Conservation (phyloP, 2,888 invertebrate genomes). For the Epinotia ramella region DNA sequence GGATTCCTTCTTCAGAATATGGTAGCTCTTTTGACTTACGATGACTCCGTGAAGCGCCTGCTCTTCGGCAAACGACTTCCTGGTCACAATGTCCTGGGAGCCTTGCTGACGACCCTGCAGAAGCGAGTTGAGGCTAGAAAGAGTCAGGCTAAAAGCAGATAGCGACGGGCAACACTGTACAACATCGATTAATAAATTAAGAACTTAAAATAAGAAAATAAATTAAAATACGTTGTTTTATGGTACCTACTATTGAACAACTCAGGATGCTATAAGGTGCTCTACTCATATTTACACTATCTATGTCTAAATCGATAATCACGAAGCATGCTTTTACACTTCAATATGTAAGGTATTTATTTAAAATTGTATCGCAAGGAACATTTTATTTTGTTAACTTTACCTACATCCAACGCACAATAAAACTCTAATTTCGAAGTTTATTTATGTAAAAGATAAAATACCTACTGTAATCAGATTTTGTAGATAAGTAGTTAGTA, state of each 20-base stretch:
- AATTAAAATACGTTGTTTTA: neutral
- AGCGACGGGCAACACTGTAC: conserved; percentile 54
- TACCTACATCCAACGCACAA: neutral
- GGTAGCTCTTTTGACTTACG: conserved; percentile 96
- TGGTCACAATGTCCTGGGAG: conserved; percentile 95
- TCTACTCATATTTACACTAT: neutral
- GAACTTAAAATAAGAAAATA: neutral
- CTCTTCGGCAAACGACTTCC: conserved; percentile 95
- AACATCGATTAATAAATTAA: conserved; percentile 2
- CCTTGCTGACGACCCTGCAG: conserved; percentile 92
- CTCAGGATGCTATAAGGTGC: conserved; percentile 14
- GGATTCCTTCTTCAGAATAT: conserved; percentile 96
- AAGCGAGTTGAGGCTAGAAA: conserved; percentile 90
- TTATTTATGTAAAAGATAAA: neutral
- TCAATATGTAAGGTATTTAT: neutral
- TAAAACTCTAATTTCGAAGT: neutral
- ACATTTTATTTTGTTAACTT: too few species aligned
- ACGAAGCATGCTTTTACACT: too few species aligned
- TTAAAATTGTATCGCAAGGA: neutral
- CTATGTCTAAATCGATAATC: too few species aligned
- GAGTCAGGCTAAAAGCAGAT: conserved; percentile 75
- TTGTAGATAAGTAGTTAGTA: conserved; percentile 45
- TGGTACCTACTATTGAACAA: neutral
- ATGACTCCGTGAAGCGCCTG: conserved; percentile 94
- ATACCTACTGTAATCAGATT: conserved; percentile 1